Evolutionary conservation across 2,797 vertebrate genomes (phyloP).

Genomic region (Iguana delicatissima): DNA sequence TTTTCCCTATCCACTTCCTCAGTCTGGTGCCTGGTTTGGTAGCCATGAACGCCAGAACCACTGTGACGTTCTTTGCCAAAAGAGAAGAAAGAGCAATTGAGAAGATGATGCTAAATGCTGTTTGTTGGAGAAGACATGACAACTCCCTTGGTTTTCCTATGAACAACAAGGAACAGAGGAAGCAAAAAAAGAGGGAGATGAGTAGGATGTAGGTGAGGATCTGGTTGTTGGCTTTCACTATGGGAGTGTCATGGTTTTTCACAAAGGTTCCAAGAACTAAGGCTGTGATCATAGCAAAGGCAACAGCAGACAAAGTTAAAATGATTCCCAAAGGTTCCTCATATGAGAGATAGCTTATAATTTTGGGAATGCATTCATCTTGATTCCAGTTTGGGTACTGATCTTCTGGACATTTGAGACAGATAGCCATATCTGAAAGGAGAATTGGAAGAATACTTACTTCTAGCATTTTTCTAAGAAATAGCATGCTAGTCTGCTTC

Average conservation of each 20-base stretch:
- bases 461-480: no score
- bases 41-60: no score
- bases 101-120: no score
- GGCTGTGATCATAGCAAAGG: background rate
- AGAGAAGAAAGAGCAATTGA: no score
- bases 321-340: background rate
- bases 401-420: background rate
- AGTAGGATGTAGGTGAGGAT: no score
- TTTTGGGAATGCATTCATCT: background rate
- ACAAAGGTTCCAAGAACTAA: background rate
- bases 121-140: conserved; percentile 17
- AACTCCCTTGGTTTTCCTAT: background rate
- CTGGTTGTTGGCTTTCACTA: no score
- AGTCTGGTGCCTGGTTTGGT: no score
- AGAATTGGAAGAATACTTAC: no score
- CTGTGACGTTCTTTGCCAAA: no score
- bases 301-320: background rate
- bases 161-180: conserved; percentile 16
- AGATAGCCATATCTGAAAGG: conserved; percentile 10
- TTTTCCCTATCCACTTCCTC: background rate
- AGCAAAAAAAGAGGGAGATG: background rate
- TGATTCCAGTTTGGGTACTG: background rate
- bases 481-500: no score
- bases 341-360: background rate
- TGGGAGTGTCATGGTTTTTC: no score